phyloP scores from a whole-genome alignment of 2,113 vertebrate species.

The Cyanocitta stelleri region DNA sequence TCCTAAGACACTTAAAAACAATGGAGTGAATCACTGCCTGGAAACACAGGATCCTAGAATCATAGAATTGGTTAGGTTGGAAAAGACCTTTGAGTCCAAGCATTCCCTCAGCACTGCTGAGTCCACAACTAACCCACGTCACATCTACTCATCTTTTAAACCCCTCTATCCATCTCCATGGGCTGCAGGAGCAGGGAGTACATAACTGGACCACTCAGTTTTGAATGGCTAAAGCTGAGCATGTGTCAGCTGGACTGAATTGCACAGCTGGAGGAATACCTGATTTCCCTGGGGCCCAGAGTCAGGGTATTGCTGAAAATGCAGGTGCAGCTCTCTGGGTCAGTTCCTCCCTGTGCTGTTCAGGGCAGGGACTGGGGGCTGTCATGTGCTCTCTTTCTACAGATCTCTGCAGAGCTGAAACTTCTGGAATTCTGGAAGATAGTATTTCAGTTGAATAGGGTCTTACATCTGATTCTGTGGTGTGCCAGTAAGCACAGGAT shows the following conservation, averaged over 20 bases:
- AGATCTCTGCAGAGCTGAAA: background rate
- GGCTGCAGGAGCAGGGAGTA: background rate
- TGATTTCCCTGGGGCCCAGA: background rate
- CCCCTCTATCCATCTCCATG: background rate
- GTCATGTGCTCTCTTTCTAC: background rate
- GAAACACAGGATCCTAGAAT: background rate
- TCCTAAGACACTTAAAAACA: background rate
- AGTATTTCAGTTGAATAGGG: background rate
- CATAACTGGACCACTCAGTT: background rate
- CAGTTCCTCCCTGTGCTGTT: background rate
- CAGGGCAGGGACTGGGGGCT: background rate
- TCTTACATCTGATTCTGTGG: background rate
- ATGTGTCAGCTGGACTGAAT: background rate
- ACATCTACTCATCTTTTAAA: background rate
- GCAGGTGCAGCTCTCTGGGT: background rate
- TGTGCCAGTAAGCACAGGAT: background rate
- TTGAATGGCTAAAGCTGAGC: background rate
- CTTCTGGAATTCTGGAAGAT: background rate
- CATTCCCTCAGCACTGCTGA: background rate
- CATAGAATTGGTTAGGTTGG: background rate
- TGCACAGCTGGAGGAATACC: background rate
- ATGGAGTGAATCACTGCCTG: background rate
- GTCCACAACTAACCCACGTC: background rate
- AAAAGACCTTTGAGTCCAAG: background rate
- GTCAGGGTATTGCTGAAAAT: background rate